A percentile compares a stretch with the other conserved stretches of the same genome.
phyloP scores from a whole-genome alignment of 2,888 invertebrate species.

The Cataglyphis cursor region DNA sequence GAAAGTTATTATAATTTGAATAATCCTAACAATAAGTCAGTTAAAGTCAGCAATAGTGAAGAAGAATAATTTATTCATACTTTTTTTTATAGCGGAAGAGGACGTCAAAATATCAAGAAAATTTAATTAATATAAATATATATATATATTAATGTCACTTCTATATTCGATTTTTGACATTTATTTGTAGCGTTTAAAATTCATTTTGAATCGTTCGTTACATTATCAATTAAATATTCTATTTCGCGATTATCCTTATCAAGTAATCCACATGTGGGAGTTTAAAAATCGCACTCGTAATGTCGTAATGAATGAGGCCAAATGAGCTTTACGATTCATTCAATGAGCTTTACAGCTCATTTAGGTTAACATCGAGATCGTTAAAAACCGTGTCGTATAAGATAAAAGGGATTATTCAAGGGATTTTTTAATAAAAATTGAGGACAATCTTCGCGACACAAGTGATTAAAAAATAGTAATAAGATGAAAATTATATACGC shows the following conservation, averaged over 20 bases:
- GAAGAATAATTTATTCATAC: not conserved
- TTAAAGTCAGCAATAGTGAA: not conserved
- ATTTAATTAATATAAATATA: not conserved
- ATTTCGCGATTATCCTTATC: slow-evolving; percentile 1
- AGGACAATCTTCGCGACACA: not conserved
- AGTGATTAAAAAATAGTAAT: not conserved
- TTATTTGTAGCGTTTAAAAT: too few relatives aligned
- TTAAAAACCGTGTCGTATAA: not conserved
- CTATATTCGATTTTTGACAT: too few relatives aligned
- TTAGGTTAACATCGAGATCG: not conserved
- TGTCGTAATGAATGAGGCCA: not conserved
- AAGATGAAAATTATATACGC: not conserved
- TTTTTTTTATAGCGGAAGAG: not conserved
- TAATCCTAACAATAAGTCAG: not conserved
- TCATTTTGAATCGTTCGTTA: not conserved
- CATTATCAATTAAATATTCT: not conserved
- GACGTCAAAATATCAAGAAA: not conserved
- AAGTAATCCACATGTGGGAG: not conserved
- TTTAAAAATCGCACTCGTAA: not conserved
- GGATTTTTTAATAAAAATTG: not conserved
- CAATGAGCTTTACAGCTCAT: not conserved
- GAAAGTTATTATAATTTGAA: not conserved
- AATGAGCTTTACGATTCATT: not conserved
- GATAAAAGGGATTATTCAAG: not conserved
- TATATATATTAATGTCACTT: not conserved